Base-by-base conservation (phyloP, 1,140 invertebrate genomes). In the Schlechtendalia chinensis region DNA sequence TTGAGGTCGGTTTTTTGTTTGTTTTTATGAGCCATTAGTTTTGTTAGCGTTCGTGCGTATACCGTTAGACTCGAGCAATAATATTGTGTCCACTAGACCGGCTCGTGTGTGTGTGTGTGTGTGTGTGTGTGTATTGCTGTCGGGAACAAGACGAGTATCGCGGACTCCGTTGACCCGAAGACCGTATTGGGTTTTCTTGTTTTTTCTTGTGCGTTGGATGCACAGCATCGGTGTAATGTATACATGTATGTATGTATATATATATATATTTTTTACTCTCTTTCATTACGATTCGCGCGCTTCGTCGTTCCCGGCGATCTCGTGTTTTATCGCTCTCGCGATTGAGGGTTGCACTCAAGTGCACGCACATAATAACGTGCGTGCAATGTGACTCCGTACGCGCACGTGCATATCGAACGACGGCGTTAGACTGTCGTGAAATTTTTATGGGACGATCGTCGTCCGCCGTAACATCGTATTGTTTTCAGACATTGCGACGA, bases 101-200 rank as follows among this genome's bases (percentile, higher is more conserved):
- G 24, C 11, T 16, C 16, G 16, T 19, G 19, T 29, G 29, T 11
- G n/a, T 27, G 24, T 72, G 24, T 27, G 16, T 19, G 19, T 29
- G 29, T 11, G n/a, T 27, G 24, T 72, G 24, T 53, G 19, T 54
- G 10, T 32, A 19, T 17, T 19, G 47, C 16, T 16, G 47, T 45
- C 8, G 16, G 24, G 5, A 50, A 10, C 16, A 50, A n/a, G 67
- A 69, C 50, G 65, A 50, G 24, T 69, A 47, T 69, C 22, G 14
- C 65, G 32, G 47, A n/a, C n/a, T n/a, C n/a, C 47, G n/a, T 69
- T 69, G 65, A 69, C 65, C 65, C 67, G 47, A 53, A 71, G 45
- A 71, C 45, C 45, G 14, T 61, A 17, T 39, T 39, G n/a, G n/a
- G n/a, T n/a, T n/a, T n/a, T n/a, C n/a, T n/a, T n/a, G n/a, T n/a